phyloP scores from a whole-genome alignment of 2,113 vertebrate species.

The Rhynchopsitta pachyrhyncha region DNA sequence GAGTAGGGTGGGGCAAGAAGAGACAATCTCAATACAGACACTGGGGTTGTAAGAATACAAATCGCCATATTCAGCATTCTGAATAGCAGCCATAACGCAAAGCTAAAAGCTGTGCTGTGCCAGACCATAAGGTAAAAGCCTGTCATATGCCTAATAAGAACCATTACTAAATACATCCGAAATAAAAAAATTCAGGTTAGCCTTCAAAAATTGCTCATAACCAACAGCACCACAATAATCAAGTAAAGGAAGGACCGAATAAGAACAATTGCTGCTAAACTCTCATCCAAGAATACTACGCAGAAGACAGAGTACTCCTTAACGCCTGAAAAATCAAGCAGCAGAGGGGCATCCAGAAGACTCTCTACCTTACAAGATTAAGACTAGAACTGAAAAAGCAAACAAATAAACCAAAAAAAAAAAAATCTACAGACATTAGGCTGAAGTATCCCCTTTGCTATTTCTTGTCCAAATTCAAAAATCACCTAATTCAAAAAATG shows the following conservation, averaged over 20 bases:
- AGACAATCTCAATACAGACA: not conserved
- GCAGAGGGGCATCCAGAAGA: not conserved
- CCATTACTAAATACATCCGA: not conserved
- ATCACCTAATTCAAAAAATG: not conserved
- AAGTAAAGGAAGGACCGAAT: not conserved
- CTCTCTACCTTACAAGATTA: not conserved
- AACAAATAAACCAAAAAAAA: not conserved
- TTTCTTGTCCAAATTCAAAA: not conserved
- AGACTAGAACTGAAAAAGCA: not conserved
- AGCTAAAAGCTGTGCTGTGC: not conserved
- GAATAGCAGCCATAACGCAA: not conserved
- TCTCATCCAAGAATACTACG: not conserved
- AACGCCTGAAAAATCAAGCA: not conserved
- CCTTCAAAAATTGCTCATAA: not conserved
- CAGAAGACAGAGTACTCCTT: not conserved
- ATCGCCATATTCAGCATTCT: not conserved
- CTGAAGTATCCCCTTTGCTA: not conserved
- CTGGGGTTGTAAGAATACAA: not conserved
- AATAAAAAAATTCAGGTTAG: not conserved
- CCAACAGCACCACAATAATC: not conserved
- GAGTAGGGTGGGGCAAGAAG: conserved; percentile 13
- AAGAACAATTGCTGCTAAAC: not conserved
- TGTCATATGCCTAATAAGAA: not conserved
- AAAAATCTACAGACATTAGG: not conserved
- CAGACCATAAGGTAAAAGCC: not conserved